These are phyloP conservation scores for Malachius bipustulatus DNA, from an alignment of 2,888 invertebrate species.

Conservation along the genomic window DNA sequence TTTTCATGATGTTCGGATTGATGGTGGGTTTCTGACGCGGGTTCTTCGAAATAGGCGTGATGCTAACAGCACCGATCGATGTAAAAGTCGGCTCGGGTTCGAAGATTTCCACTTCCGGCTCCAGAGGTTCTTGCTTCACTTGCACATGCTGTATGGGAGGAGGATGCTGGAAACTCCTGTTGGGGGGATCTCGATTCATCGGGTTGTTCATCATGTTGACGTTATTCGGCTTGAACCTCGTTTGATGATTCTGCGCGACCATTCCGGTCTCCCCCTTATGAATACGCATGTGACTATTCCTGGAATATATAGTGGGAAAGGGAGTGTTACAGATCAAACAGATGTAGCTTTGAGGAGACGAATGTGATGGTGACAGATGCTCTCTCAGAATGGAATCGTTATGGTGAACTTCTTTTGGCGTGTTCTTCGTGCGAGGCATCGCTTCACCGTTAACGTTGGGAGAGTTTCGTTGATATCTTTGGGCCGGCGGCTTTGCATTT, in stretches of 20 bases:
- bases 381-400: conserved; percentile 22
- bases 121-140: conserved; percentile 32
- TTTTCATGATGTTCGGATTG: conserved; percentile 32
- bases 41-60: conserved; percentile 33
- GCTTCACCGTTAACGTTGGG: conserved; percentile 23
- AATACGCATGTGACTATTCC: conserved; percentile 37
- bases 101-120: conserved; percentile 36
- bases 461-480: neutral
- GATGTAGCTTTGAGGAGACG: conserved; percentile 27
- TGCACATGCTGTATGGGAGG: conserved; percentile 11
- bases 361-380: conserved; percentile 15
- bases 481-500: neutral
- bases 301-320: conserved; percentile 34
- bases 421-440: conserved; percentile 32
- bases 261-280: conserved; percentile 30
- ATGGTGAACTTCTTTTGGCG: conserved; percentile 31
- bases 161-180: neutral
- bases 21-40: conserved; percentile 27
- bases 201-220: neutral
- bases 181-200: neutral
- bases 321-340: conserved; percentile 34
- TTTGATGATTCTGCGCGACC: no score
- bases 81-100: conserved; percentile 22
- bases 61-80: conserved; percentile 28
- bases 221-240: neutral